phyloP scores from a whole-genome alignment of 2,797 vertebrate species.

The Perdix hodgsoniae region DNA sequence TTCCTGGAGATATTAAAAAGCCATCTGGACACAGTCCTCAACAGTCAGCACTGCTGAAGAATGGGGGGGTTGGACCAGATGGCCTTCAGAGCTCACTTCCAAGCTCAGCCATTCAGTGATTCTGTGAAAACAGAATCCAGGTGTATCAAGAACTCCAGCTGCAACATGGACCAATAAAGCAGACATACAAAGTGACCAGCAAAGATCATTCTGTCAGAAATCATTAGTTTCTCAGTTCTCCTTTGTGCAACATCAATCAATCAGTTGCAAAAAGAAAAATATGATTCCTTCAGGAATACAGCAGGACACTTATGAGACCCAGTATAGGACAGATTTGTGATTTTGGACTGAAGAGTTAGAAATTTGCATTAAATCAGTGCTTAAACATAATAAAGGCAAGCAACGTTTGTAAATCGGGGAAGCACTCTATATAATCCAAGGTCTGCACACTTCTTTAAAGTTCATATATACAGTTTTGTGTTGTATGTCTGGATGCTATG shows the following conservation, averaged over 20 bases:
- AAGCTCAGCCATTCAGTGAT: not conserved
- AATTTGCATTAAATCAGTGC: not conserved
- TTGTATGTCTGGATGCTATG: fast-evolving
- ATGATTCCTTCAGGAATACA: not conserved
- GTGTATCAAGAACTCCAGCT: not conserved
- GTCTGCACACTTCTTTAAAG: not conserved
- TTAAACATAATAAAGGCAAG: constrained; percentile 7
- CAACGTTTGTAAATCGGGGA: not conserved
- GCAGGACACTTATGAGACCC: constrained; percentile 8
- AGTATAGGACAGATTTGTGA: not conserved
- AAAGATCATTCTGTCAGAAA: not conserved
- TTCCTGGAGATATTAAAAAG: not conserved
- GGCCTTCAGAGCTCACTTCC: not conserved
- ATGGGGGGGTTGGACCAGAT: not conserved
- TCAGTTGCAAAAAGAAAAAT: not conserved
- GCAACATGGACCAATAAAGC: fast-evolving
- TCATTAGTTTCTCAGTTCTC: not conserved
- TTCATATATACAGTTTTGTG: not conserved
- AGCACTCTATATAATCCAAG: not conserved
- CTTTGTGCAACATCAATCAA: fast-evolving
- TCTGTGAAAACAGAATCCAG: not conserved
- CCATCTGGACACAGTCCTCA: not conserved
- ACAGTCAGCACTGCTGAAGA: not conserved
- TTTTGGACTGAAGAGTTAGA: not conserved
- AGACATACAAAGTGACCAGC: not conserved